Percentiles rank a stretch among this genome's conserved stretches.
phyloP scores from a whole-genome alignment of 92 coral and sea anemone species.

The Epizoanthus fatuus region DNA sequence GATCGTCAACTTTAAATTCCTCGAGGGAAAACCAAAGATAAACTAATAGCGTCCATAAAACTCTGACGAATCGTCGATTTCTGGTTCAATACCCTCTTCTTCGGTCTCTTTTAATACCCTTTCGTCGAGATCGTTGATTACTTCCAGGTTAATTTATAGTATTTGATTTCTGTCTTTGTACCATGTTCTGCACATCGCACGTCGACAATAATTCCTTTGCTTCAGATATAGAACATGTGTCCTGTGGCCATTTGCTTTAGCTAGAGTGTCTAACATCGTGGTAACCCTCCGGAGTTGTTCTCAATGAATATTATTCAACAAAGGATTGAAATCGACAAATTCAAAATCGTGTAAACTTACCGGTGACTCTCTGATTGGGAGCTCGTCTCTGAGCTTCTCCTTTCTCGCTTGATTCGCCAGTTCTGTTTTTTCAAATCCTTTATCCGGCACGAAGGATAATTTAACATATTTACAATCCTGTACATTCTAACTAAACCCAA shows the following conservation, averaged over 20 bases:
- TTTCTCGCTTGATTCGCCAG: background rate
- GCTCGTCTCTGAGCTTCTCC: background rate
- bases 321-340: background rate
- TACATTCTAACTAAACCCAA: too few relatives aligned
- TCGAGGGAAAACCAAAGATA: slow-evolving; percentile 36
- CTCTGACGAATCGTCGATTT: slow-evolving; percentile 29
- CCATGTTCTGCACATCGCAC: background rate
- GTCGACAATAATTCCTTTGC: slow-evolving; percentile 18
- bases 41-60: slow-evolving; percentile 35
- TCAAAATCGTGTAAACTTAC: background rate
- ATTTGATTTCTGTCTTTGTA: slow-evolving; percentile 44
- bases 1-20: slow-evolving; percentile 11
- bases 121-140: slow-evolving; percentile 13
- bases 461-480: background rate
- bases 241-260: slow-evolving; percentile 36
- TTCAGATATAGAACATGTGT: slow-evolving; percentile 31
- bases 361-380: background rate
- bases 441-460: slow-evolving; percentile 8
- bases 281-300: background rate
- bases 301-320: background rate
- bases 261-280: background rate
- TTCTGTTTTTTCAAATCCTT: background rate
- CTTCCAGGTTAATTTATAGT: slow-evolving; percentile 38
- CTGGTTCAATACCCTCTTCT: slow-evolving; percentile 5
- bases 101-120: slow-evolving; percentile 2